Evolutionary conservation across 2,888 invertebrate genomes (phyloP), one percentile per base, ranked within the genome.

Genomic region (Tupiocoris notatus): DNA sequence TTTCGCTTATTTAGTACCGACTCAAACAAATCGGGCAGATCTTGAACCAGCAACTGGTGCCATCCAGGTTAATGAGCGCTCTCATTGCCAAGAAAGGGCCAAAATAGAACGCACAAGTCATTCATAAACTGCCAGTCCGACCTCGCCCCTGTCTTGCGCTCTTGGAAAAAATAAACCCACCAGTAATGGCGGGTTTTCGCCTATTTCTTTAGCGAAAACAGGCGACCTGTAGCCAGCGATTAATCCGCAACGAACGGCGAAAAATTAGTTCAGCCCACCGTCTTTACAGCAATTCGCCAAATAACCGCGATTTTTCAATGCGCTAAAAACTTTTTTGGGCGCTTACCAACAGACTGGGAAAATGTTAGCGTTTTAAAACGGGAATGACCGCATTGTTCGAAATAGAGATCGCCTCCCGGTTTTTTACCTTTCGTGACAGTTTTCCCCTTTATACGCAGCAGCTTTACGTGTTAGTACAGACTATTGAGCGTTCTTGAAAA

Each of bases 61-160:
- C 58, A 70, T 70, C 70, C 70, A 70, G 70, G 70, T 70, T 70
- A 70, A 70, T 70, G 70, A 70, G 70, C 57, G 58, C n/a, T 12
- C 25, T 22, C 58, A 16, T 70, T 70, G 70, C 70, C 70, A 70
- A 70, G 70, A 70, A 23, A 39, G 39, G 3, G 39, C 6, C 39
- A 39, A 70, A 70, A 70, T 70, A 70, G 70, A 58, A 24, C 21
- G 24, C 23, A 22, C 22, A 20, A 58, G 70, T 70, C 70, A 70
- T 70, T 70, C 70, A 70, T 70, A 70, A 70, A 70, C 56, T 67
- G 59, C 21, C 70, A 58, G 70, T 70, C 70, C 70, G 22, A 21
- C 16, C 63, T 22, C 39, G 39, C 39, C 39, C 39, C 39, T 3
- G 12, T 39, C 39, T 12, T 3, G 39, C 39, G 39, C 12, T n/a